Conservation (phyloP, 2,113 vertebrate species). For the Thymallus thymallus region DNA sequence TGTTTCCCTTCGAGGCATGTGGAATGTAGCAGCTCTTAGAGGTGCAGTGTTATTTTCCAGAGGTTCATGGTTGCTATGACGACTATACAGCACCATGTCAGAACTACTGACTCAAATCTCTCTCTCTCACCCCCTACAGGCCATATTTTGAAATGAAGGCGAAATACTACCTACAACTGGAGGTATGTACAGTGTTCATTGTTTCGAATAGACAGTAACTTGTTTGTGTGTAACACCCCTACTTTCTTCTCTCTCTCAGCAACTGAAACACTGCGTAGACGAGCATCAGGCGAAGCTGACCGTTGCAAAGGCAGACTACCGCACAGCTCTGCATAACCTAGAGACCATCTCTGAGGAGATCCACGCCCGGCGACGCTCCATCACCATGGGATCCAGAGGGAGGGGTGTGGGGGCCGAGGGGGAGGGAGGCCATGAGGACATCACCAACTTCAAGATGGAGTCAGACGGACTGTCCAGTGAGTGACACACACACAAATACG, state of each 20-base stretch:
- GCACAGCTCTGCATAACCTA: slow-evolving; percentile 86
- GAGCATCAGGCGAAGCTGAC: slow-evolving; percentile 87
- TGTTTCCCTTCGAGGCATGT: not conserved
- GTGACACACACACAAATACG: slow-evolving; percentile 36
- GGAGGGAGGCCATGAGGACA: slow-evolving; percentile 71
- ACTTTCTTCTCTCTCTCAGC: slow-evolving; percentile 66
- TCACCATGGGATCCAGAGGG: slow-evolving; percentile 85
- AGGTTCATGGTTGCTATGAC: slow-evolving; percentile 42
- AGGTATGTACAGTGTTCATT: slow-evolving; percentile 74
- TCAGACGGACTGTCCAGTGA: slow-evolving; percentile 87
- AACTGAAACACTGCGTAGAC: slow-evolving; percentile 89
- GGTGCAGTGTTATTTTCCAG: slow-evolving; percentile 51
- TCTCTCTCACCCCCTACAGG: slow-evolving; percentile 65
- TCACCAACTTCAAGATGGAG: slow-evolving; percentile 78
- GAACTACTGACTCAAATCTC: not conserved
- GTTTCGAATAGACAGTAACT: not conserved
- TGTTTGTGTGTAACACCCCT: not conserved
- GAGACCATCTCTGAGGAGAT: slow-evolving; percentile 98
- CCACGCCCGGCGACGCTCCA: slow-evolving; percentile 85
- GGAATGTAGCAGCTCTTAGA: slow-evolving; percentile 23
- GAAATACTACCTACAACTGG: slow-evolving; percentile 94
- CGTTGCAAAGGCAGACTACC: slow-evolving; percentile 88
- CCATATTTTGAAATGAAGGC: slow-evolving; percentile 98
- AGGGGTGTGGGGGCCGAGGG: slow-evolving; percentile 90
- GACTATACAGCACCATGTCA: not conserved